Evolutionary conservation across 2,113 vertebrate species (phyloP).

Genomic region (Vidua chalybeata): DNA sequence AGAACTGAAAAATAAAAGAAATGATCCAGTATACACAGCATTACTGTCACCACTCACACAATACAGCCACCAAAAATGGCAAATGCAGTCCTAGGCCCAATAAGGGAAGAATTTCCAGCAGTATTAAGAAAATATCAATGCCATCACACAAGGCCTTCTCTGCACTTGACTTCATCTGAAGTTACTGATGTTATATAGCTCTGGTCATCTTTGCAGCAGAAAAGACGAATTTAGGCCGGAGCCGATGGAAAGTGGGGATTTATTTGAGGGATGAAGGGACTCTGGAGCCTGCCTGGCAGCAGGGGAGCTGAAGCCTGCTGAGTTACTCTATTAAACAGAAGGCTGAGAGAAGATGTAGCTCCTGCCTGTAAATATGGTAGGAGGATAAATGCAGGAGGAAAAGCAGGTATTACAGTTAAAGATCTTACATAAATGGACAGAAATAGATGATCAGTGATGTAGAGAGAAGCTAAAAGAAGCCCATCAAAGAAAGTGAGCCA

Average conservation of each 20-base stretch:
- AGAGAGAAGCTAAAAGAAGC: background rate
- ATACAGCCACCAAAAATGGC: background rate
- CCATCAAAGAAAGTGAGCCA: background rate
- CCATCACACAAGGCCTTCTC: background rate
- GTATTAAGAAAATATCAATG: background rate
- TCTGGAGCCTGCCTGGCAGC: background rate
- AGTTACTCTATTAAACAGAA: background rate
- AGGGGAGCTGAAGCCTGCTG: background rate
- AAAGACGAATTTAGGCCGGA: background rate
- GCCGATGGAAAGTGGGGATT: background rate
- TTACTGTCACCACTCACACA: background rate
- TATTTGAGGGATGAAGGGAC: background rate
- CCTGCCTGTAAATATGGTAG: background rate
- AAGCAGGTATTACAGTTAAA: conserved; percentile 4
- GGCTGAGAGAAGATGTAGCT: background rate
- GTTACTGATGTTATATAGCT: background rate
- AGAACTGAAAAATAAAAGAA: background rate
- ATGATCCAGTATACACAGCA: background rate
- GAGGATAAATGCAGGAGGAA: background rate
- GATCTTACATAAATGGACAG: background rate
- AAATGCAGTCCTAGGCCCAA: background rate
- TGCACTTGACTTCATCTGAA: background rate
- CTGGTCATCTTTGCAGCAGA: background rate
- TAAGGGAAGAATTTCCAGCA: background rate
- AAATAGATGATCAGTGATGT: background rate